Conservation (phyloP, 2,888 invertebrate genomes). For the Coelogynopora nodosa region DNA sequence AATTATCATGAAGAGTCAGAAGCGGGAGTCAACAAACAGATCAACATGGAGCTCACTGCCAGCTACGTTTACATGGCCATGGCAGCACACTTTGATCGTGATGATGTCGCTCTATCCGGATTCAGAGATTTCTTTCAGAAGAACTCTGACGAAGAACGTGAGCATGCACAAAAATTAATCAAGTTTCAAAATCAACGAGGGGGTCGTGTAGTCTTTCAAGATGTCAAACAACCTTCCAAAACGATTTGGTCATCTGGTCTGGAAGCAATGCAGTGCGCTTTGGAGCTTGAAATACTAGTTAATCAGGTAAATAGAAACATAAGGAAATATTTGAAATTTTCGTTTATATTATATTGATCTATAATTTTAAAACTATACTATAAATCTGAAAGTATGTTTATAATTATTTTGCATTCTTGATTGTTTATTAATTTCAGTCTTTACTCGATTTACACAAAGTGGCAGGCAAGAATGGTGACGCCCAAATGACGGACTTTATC, state of each 20-base stretch:
- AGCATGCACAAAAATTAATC: conserved; percentile 70
- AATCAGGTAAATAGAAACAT: conserved; percentile 66
- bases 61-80: no score
- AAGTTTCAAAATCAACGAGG: conserved; percentile 71
- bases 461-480: conserved; percentile 69
- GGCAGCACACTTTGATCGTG: conserved; percentile 73
- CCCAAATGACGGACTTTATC: conserved; percentile 71
- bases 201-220: conserved; percentile 69
- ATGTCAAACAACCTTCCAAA: conserved; percentile 64
- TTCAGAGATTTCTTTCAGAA: conserved; percentile 71
- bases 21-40: no score
- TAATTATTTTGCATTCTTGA: neutral
- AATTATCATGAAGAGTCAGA: no score
- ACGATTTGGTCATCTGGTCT: conserved; percentile 71
- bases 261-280: conserved; percentile 71
- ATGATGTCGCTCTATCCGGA: conserved; percentile 71
- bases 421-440: conserved; percentile 51
- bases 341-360: no score
- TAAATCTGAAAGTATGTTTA: neutral
- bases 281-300: conserved; percentile 74
- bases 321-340: no score
- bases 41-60: no score
- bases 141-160: conserved; percentile 75
- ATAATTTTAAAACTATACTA: no score
- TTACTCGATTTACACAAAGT: conserved; percentile 69